phyloP scores from a whole-genome alignment of 2,113 vertebrate species.

The Nipponia nippon region DNA sequence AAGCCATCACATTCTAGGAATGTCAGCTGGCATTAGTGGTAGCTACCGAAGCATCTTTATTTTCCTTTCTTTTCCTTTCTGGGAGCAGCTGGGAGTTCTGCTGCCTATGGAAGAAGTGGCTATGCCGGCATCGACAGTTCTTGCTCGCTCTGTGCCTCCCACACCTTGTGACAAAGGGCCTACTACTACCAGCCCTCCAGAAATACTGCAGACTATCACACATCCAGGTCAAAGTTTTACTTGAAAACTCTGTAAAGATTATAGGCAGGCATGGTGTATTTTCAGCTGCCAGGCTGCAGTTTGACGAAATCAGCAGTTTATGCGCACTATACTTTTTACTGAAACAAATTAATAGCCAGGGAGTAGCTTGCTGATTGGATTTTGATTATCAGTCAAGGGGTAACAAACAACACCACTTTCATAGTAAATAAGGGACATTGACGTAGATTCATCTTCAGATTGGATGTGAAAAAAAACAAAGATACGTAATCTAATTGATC shows the following conservation, averaged over 20 bases:
- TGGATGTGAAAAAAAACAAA: background rate
- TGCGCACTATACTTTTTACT: background rate
- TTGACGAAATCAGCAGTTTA: background rate
- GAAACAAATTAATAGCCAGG: background rate
- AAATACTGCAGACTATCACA: background rate
- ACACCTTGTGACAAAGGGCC: background rate
- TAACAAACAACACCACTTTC: background rate
- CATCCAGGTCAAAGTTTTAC: background rate
- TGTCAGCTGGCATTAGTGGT: background rate
- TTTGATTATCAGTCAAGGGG: background rate
- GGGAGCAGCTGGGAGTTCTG: background rate
- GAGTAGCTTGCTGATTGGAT: background rate
- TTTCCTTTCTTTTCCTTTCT: background rate
- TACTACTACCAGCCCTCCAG: background rate
- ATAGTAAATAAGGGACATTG: background rate
- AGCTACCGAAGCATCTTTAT: background rate
- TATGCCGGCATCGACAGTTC: background rate
- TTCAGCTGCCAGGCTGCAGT: rapidly evolving
- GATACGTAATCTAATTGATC: background rate
- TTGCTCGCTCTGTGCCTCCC: background rate
- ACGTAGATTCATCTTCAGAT: background rate
- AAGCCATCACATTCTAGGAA: background rate
- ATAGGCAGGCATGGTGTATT: background rate
- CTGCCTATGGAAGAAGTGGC: background rate
- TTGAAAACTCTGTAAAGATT: background rate